These are phyloP conservation scores for Copidosoma floridanum DNA, from an alignment of 1,140 invertebrate species.

Conservation along the genomic window DNA sequence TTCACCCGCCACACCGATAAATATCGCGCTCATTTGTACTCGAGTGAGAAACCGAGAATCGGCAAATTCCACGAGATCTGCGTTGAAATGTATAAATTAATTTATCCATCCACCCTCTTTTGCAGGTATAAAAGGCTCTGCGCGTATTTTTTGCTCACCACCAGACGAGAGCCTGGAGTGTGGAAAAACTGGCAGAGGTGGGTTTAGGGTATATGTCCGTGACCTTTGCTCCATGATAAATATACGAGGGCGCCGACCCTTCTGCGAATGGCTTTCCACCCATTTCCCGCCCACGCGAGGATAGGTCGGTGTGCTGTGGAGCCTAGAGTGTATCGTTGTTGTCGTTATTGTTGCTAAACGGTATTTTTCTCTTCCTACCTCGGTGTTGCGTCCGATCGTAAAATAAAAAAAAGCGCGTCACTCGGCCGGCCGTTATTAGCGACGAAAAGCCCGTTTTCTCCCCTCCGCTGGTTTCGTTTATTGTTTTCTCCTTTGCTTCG, in stretches of 20 bases:
- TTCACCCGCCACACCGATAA: no score
- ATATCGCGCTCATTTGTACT: no score
- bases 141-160: neutral
- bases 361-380: constrained; percentile 19
- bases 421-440: constrained; percentile 6
- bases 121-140: no score
- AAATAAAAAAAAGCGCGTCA: constrained; percentile 26
- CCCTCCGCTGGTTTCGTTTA: neutral
- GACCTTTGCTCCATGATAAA: constrained; percentile 25
- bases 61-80: no score
- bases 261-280: no score
- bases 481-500: neutral
- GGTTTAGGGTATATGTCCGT: constrained; percentile 3
- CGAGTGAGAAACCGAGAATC: no score
- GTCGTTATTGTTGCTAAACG: constrained; percentile 25
- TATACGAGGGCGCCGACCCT: constrained; percentile 23
- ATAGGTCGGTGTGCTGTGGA: no score
- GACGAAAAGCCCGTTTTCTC: constrained; percentile 18
- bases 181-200: neutral
- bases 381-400: constrained; percentile 17
- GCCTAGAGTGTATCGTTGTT: no score
- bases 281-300: no score
- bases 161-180: neutral
- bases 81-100: no score
- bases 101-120: no score